phyloP scores from a whole-genome alignment of 2,888 invertebrate genomes.

The Macaria liturata region DNA sequence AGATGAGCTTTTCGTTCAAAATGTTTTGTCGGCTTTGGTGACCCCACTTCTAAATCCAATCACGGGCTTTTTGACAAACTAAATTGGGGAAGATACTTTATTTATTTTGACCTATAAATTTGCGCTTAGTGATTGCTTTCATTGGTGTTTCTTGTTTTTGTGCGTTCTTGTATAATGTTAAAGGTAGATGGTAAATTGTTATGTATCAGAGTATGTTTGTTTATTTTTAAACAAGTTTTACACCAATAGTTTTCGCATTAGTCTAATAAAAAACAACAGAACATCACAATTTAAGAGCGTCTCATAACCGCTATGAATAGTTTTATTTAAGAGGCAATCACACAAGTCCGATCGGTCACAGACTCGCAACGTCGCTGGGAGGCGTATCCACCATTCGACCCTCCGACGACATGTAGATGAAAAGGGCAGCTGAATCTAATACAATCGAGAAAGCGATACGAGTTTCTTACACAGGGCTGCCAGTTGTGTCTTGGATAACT shows the following conservation, averaged over 20 bases:
- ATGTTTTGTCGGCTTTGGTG: slow-evolving; percentile 51
- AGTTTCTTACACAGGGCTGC: slow-evolving; percentile 64
- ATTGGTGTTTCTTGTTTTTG: too few relatives aligned
- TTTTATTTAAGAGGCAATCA: too few relatives aligned
- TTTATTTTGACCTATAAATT: slow-evolving; percentile 6
- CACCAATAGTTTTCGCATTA: too few relatives aligned
- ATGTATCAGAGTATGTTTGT: too few relatives aligned
- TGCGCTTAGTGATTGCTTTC: too few relatives aligned
- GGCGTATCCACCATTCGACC: slow-evolving; percentile 68
- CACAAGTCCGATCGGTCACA: slow-evolving; percentile 19
- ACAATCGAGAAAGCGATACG: slow-evolving; percentile 81
- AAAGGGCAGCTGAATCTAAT: slow-evolving; percentile 83
- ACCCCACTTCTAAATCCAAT: slow-evolving; percentile 49
- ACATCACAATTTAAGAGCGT: too few relatives aligned
- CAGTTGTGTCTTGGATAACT: slow-evolving; percentile 22
- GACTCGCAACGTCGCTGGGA: slow-evolving; percentile 39
- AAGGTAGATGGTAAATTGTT: too few relatives aligned
- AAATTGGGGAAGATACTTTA: slow-evolving; percentile 12
- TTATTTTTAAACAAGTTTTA: too few relatives aligned
- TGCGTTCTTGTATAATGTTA: too few relatives aligned
- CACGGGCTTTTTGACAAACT: slow-evolving; percentile 37
- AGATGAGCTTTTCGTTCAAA: slow-evolving; percentile 60
- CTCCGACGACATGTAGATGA: slow-evolving; percentile 80
- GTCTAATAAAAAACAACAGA: too few relatives aligned
- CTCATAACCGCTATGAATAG: too few relatives aligned